Percentiles rank a stretch among this genome's conserved stretches.
These are phyloP conservation scores for Cydia splendana DNA, from an alignment of 1,140 invertebrate genomes.

Conservation along the genomic window DNA sequence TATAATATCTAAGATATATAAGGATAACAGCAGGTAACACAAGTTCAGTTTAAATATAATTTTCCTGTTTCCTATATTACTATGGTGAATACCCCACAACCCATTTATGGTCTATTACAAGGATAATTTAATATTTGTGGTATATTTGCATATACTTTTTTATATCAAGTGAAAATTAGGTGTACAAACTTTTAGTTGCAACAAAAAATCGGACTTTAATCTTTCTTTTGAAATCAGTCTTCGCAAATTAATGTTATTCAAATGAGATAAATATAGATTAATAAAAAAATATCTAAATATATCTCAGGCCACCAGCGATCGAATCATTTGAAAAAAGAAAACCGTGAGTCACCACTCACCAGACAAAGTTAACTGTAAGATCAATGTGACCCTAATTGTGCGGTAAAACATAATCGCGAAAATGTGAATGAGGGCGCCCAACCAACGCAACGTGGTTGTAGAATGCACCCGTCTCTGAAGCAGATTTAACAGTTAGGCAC, in stretches of 20 bases:
- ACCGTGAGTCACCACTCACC: neutral
- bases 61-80: constrained; percentile 2
- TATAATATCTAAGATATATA: neutral
- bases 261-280: neutral
- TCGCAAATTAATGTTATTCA: neutral
- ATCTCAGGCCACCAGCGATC: neutral
- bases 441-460: constrained; percentile 11
- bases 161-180: too few relatives aligned
- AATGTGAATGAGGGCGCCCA: constrained; percentile 24
- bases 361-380: neutral
- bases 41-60: neutral
- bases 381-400: neutral
- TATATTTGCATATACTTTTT: neutral
- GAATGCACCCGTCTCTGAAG: constrained; percentile 16
- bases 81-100: neutral
- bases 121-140: neutral
- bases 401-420: neutral
- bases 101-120: neutral
- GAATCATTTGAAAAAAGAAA: neutral
- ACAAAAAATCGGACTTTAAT: too few relatives aligned
- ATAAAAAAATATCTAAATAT: neutral
- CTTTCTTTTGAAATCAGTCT: too few relatives aligned
- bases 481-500: constrained; percentile 31
- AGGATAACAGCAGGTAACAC: neutral
- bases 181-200: too few relatives aligned